A percentile compares a stretch with the other conserved stretches of the same genome.
Conservation (phyloP, 2,888 invertebrate genomes). For the Oxyteleia sp. region DNA sequence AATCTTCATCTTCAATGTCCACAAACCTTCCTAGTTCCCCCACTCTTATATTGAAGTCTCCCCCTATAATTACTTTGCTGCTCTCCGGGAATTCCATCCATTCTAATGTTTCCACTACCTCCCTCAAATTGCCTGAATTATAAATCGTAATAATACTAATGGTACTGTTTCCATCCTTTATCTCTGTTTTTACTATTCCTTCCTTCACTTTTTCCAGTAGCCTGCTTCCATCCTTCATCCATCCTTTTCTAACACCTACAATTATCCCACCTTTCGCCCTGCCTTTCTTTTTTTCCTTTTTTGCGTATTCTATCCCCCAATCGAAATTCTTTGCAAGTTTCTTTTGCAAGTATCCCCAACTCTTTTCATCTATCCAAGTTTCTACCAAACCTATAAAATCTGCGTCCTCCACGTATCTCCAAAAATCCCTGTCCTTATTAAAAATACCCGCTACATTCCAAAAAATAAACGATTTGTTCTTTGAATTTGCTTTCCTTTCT, state of each 20-base stretch:
- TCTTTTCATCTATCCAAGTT: background rate
- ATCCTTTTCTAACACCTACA: background rate
- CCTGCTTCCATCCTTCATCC: background rate
- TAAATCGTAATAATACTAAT: too few species aligned
- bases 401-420: background rate
- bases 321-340: background rate
- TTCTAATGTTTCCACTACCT: too few species aligned
- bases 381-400: background rate
- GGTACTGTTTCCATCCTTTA: background rate
- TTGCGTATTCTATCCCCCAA: background rate
- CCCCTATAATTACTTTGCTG: too few species aligned
- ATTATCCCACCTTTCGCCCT: background rate
- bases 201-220: background rate
- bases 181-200: background rate
- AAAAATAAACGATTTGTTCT: slow-evolving; percentile 5
- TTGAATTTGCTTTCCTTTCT: background rate
- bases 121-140: too few species aligned
- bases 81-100: too few species aligned
- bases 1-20: too few species aligned
- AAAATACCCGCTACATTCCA: slow-evolving; percentile 3
- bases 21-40: too few species aligned
- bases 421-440: background rate
- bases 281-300: background rate
- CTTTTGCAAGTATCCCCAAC: background rate
- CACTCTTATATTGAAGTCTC: too few species aligned